A percentile compares a stretch with the other conserved stretches of the same genome.
Conservation (phyloP, 1,140 invertebrate genomes). For the Cyclina sinensis region DNA sequence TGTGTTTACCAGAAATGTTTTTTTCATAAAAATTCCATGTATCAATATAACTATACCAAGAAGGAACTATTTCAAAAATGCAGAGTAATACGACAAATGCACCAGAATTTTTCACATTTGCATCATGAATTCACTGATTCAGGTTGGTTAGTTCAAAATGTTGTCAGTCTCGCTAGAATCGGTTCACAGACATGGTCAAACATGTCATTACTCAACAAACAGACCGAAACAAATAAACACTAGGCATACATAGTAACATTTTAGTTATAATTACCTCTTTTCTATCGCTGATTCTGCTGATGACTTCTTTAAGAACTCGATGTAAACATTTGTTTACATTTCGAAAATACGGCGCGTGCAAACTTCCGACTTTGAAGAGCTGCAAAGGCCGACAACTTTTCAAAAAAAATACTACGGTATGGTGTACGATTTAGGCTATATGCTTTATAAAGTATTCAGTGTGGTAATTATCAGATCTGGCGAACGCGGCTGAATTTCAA, state of each 20-base stretch:
- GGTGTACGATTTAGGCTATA: no score
- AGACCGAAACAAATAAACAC: constrained; percentile 24
- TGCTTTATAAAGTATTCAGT: no score
- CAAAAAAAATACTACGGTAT: no score
- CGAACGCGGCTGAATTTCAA: no score
- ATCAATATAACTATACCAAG: constrained; percentile 18
- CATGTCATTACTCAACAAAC: constrained; percentile 2
- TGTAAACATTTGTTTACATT: no score
- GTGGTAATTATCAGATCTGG: no score
- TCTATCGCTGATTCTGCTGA: no score
- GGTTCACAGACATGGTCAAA: constrained; percentile 7
- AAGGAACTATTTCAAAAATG: constrained; percentile 22
- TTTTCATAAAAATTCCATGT: constrained; percentile 39
- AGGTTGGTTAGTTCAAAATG: constrained; percentile 22
- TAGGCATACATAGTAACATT: no score
- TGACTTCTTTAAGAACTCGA: no score
- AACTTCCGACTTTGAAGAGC: no score
- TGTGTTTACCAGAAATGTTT: constrained; percentile 31
- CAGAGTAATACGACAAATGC: constrained; percentile 6
- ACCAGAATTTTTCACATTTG: constrained; percentile 22
- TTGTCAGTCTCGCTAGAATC: constrained; percentile 32
- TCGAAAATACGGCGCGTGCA: not conserved
- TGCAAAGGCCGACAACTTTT: no score
- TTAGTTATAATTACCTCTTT: no score
- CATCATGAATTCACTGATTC: not conserved